phyloP scores from a whole-genome alignment of 2,797 vertebrate genomes.

The Mormyrops attenuatus region DNA sequence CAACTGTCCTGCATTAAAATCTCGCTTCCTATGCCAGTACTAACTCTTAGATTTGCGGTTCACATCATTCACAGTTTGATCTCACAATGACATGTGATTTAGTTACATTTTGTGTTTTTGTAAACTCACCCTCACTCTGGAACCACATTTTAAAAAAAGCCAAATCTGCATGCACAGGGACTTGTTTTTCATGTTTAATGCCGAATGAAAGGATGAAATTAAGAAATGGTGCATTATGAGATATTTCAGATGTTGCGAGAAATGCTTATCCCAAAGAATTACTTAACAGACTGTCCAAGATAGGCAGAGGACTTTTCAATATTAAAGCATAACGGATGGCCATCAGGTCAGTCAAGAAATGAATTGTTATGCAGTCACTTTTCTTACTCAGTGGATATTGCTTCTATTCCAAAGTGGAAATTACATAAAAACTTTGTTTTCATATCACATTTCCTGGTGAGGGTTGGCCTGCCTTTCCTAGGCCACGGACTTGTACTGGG shows the following conservation, averaged over 20 bases:
- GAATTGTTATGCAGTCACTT: background rate
- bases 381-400: background rate
- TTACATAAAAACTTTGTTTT: background rate
- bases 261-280: background rate
- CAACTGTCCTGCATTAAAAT: background rate
- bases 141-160: background rate
- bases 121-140: background rate
- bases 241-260: background rate
- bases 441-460: background rate
- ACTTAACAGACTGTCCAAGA: background rate
- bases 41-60: background rate
- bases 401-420: background rate
- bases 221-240: background rate
- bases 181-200: background rate
- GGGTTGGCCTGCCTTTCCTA: background rate
- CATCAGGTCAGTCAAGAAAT: background rate
- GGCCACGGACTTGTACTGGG: background rate
- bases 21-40: background rate
- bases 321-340: background rate
- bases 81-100: background rate
- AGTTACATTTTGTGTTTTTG: conserved; percentile 3
- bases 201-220: background rate
- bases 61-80: conserved; percentile 2
- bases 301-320: background rate
- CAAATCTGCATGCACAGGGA: background rate